Base-by-base conservation (phyloP, 2,797 vertebrate species). In the Amphiprion clarkii region DNA sequence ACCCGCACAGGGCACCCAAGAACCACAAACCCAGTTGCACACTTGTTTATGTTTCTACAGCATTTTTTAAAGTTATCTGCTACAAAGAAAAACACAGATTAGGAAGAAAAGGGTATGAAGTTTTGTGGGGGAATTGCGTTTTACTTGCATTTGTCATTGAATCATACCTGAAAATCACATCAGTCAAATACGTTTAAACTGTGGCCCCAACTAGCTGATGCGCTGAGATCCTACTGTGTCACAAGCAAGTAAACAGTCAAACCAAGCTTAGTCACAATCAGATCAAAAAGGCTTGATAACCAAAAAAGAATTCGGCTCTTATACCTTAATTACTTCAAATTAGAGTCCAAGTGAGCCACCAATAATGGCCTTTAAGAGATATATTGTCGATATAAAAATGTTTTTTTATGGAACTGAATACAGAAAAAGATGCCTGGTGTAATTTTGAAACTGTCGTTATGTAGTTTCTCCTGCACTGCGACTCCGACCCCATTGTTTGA, bases 1-100 rank as follows among this genome's bases (percentile, higher is more conserved):
- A 73, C 58, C 54, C 78, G 49, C 70, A 66, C 53, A 66, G 74
- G 75, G 76, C 58, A 71, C 54, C 71, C 25, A 67, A 58, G 60
- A 59, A 69, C 69, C 71, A 75, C 64, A 78, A 71, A 64, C 60
- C 72, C 71, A 61, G 57, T 17, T 56, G 36, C 52, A 56, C 57
- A 49, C 17, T 60, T 33, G 17, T 54, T 78, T 64, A 46, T 51
- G 40, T 21, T 29, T 65, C 62, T 63, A 63, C 19, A 40, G 14
- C 49, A 6, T 54, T 74, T 81, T 78, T 25, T 39, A 39, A 64
- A 61, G 19, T 64, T 21, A 31, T 40, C 53, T 57, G 25, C 19
- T n/a, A n/a, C 39, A 46, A 74, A 77, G n/a, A n/a, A 51, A 52
- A 23, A 56, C 51, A 53, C 7, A 53, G 51, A 66, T 66, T 23